These are phyloP conservation scores for Spinibarbus caldwelli DNA, from an alignment of 2,797 vertebrate genomes.

Conservation along the genomic window DNA sequence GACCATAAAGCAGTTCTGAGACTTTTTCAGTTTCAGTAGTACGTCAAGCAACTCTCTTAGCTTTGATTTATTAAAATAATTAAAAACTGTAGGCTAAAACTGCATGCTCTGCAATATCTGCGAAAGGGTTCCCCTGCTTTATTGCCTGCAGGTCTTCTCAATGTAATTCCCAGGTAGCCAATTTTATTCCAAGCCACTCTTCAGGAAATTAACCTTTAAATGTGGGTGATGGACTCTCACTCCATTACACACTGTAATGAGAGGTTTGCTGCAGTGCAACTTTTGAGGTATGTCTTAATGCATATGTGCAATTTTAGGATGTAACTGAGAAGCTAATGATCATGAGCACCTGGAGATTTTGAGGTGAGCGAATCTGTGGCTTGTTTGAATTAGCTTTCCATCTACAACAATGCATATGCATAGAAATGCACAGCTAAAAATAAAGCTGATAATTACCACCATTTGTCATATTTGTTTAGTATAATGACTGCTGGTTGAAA, in stretches of 20 bases:
- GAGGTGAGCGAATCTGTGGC: background rate
- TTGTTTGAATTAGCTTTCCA: background rate
- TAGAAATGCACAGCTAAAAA: background rate
- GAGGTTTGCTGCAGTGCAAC: conserved; percentile 12
- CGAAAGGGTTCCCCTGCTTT: conserved; percentile 8
- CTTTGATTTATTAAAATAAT: conserved; percentile 41
- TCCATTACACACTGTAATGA: conserved; percentile 38
- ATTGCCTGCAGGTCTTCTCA: conserved; percentile 19
- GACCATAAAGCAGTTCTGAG: conserved; percentile 12
- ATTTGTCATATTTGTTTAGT: conserved; percentile 35
- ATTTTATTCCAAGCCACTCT: conserved; percentile 15
- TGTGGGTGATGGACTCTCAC: conserved; percentile 6
- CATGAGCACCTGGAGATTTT: conserved; percentile 5
- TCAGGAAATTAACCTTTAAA: conserved; percentile 38
- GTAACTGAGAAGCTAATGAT: background rate
- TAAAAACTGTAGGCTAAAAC: background rate
- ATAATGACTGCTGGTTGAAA: background rate
- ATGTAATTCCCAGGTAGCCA: conserved; percentile 14
- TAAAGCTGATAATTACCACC: conserved; percentile 43
- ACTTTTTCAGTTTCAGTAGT: conserved; percentile 7
- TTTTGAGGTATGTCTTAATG: conserved; percentile 38
- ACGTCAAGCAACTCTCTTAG: background rate
- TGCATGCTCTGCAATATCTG: conserved; percentile 3
- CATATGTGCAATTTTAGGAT: background rate
- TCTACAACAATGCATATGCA: background rate